Evolutionary conservation across 2,113 vertebrate species (phyloP).

Genomic region (Hypanus sabinus): DNA sequence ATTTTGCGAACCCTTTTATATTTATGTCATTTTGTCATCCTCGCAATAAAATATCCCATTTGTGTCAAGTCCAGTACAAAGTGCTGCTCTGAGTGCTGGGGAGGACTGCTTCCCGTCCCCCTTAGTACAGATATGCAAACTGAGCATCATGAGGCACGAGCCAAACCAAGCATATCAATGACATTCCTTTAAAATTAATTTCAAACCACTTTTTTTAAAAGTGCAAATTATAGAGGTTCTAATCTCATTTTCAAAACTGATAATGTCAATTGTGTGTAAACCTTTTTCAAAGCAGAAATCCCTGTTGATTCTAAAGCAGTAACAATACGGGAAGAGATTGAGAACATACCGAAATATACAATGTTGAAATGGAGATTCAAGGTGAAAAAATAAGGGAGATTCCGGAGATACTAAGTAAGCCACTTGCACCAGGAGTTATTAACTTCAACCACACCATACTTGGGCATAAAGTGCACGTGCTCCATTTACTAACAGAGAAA

Average conservation of each 20-base stretch:
- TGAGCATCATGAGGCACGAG: not conserved
- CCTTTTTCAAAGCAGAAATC: not conserved
- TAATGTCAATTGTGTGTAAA: not conserved
- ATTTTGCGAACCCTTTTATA: not conserved
- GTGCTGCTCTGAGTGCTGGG: not conserved
- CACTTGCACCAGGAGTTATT: not conserved
- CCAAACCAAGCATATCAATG: not conserved
- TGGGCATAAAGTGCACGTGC: not conserved
- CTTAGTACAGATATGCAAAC: not conserved
- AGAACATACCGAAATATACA: constrained; percentile 8
- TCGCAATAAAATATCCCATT: not conserved
- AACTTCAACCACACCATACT: not conserved
- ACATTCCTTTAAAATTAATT: not conserved
- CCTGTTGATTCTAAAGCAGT: not conserved
- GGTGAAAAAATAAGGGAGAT: constrained; percentile 21
- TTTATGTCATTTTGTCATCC: not conserved
- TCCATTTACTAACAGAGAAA: not conserved
- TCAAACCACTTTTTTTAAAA: not conserved
- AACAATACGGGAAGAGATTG: not conserved
- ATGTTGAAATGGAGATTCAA: constrained; percentile 22
- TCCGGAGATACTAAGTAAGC: not conserved
- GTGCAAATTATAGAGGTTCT: not conserved
- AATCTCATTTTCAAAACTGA: not conserved
- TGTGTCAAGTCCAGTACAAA: not conserved
- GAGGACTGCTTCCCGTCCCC: not conserved